These are phyloP conservation scores for Falcunculus frontatus DNA, from an alignment of 2,113 vertebrate species.

Conservation along the genomic window DNA sequence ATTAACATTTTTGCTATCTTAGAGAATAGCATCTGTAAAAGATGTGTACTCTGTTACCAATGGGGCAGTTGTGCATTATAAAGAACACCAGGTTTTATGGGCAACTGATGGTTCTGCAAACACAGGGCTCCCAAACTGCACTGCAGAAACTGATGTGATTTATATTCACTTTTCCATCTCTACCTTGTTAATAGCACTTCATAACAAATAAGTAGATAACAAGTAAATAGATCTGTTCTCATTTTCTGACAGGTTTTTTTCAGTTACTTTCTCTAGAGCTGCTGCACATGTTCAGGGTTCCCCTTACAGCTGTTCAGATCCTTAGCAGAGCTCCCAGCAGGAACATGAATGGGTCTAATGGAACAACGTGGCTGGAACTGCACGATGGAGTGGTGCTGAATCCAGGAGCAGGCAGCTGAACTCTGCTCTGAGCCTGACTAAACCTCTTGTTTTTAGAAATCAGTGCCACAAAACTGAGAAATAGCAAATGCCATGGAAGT, in stretches of 20 bases:
- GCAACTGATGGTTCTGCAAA: not conserved
- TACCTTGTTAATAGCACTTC: not conserved
- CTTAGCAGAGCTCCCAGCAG: not conserved
- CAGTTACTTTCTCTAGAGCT: not conserved
- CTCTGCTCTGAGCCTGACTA: not conserved
- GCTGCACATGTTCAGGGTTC: not conserved
- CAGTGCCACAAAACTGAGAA: not conserved
- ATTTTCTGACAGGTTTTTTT: not conserved
- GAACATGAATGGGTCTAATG: not conserved
- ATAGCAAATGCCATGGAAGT: not conserved
- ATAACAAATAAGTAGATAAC: not conserved
- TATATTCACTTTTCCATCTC: not conserved
- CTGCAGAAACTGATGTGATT: not conserved
- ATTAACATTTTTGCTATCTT: not conserved
- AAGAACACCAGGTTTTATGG: not conserved
- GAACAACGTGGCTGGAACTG: not conserved
- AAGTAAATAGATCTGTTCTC: not conserved
- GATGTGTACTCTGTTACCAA: not conserved
- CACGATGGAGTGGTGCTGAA: not conserved
- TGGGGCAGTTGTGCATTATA: not conserved
- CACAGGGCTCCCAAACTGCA: not conserved
- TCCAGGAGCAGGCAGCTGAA: not conserved
- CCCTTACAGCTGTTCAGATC: not conserved
- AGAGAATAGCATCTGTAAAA: not conserved
- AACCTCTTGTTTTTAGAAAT: not conserved